Conservation (phyloP, 2,888 invertebrate genomes). For the Torymus tubicola region DNA sequence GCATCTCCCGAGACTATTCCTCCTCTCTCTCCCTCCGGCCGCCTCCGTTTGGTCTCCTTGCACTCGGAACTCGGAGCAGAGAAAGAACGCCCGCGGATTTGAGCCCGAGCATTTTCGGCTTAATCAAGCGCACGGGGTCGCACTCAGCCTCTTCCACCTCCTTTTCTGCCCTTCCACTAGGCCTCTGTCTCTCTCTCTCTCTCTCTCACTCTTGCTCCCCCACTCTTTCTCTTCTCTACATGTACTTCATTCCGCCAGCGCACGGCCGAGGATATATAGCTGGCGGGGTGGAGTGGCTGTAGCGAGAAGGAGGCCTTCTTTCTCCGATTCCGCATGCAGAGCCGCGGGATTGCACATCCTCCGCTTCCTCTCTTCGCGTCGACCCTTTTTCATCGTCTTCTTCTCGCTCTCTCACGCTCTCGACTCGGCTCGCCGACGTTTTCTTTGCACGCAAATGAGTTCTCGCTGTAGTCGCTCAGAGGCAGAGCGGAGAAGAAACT, state of each 20-base stretch:
- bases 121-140: constrained; percentile 34
- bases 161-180: not conserved
- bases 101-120: constrained; percentile 32
- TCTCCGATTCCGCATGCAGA: constrained; percentile 2
- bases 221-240: constrained; percentile 6
- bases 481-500: not conserved
- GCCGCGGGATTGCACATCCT: constrained; percentile 27
- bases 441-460: constrained; percentile 48
- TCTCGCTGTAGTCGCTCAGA: not conserved
- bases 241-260: constrained; percentile 15
- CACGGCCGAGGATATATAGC: not conserved
- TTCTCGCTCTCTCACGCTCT: not conserved
- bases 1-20: not conserved
- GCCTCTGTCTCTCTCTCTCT: not conserved
- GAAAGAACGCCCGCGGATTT: constrained; percentile 33
- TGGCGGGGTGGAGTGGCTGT: not conserved
- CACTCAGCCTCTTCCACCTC: not conserved
- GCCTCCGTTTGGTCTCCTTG: not conserved
- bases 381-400: constrained; percentile 22
- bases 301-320: constrained; percentile 11
- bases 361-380: not conserved
- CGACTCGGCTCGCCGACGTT: not conserved
- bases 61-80: not conserved
- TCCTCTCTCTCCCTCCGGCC: not conserved
- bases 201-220: not conserved